Evolutionary conservation across 2,888 invertebrate species (phyloP).

Genomic region (Phengaris arion): DNA sequence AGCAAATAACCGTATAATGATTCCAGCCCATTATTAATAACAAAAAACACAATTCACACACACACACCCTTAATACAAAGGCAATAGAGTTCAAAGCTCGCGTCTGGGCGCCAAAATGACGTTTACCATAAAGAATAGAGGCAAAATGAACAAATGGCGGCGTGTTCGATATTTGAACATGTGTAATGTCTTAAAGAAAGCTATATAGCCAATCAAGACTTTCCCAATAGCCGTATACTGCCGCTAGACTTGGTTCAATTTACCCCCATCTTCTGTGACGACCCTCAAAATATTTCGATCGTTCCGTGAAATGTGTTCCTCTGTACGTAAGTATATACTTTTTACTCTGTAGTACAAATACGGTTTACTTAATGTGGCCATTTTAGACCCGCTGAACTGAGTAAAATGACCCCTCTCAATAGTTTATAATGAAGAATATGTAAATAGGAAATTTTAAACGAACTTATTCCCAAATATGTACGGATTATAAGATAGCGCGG

Average conservation of each 20-base stretch:
- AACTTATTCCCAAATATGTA: neutral
- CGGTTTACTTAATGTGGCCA: too few species aligned
- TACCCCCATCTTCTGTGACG: too few species aligned
- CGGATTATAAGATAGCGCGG: neutral
- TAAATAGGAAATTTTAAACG: neutral
- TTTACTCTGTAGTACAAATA: too few species aligned
- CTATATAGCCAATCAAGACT: too few species aligned
- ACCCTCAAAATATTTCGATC: too few species aligned
- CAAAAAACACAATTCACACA: slow-evolving; percentile 38
- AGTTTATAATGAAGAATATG: neutral
- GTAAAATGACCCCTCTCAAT: neutral
- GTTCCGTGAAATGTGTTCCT: too few species aligned
- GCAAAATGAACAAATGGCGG: slow-evolving; percentile 57
- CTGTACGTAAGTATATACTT: too few species aligned
- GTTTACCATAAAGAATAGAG: slow-evolving; percentile 50
- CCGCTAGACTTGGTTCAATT: too few species aligned
- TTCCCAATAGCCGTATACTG: too few species aligned
- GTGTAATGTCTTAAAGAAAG: slow-evolving; percentile 43
- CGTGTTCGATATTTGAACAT: slow-evolving; percentile 45
- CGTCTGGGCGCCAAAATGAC: slow-evolving; percentile 26
- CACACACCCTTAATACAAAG: slow-evolving; percentile 30
- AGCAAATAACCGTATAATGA: slow-evolving; percentile 75
- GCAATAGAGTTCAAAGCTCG: slow-evolving; percentile 34
- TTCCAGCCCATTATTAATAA: slow-evolving; percentile 60
- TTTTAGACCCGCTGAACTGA: too few species aligned